Conservation (phyloP, 2,888 invertebrate species). For the Plagodis pulveraria region DNA sequence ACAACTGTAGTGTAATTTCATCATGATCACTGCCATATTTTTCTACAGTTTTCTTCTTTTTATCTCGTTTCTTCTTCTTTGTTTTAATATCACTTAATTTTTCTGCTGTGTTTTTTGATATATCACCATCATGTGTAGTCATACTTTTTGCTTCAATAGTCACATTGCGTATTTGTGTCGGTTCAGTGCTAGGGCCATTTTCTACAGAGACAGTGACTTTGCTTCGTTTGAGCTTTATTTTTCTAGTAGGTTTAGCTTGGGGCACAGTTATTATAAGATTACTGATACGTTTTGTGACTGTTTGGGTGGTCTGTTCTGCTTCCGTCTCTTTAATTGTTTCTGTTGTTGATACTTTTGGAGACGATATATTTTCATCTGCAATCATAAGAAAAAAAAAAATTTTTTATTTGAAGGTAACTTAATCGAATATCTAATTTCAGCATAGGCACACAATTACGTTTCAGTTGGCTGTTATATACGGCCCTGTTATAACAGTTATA, state of each 20-base stretch:
- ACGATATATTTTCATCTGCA: slow-evolving; percentile 44
- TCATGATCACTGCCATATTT: slow-evolving; percentile 70
- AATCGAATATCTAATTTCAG: too few species aligned
- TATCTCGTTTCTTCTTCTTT: slow-evolving; percentile 65
- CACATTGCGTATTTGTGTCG: slow-evolving; percentile 7
- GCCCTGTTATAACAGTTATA: too few species aligned
- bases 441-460: too few species aligned
- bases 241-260: slow-evolving; percentile 58
- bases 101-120: slow-evolving; percentile 7
- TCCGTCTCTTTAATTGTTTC: slow-evolving; percentile 17
- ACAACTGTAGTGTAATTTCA: slow-evolving; percentile 76
- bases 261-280: slow-evolving; percentile 71
- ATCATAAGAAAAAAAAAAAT: slow-evolving; percentile 1
- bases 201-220: slow-evolving; percentile 41
- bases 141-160: slow-evolving; percentile 14
- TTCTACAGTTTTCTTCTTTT: slow-evolving; percentile 52
- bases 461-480: too few species aligned
- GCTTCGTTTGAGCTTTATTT: slow-evolving; percentile 73
- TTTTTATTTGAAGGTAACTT: too few species aligned
- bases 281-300: slow-evolving; percentile 60
- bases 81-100: slow-evolving; percentile 25
- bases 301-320: slow-evolving; percentile 25
- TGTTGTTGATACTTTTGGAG: slow-evolving; percentile 16
- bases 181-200: slow-evolving; percentile 7
- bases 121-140: slow-evolving; percentile 6